A percentile compares a stretch with the other conserved stretches of the same genome.
Conservation (phyloP, 2,888 invertebrate species). For the Strigamia maritima region DNA sequence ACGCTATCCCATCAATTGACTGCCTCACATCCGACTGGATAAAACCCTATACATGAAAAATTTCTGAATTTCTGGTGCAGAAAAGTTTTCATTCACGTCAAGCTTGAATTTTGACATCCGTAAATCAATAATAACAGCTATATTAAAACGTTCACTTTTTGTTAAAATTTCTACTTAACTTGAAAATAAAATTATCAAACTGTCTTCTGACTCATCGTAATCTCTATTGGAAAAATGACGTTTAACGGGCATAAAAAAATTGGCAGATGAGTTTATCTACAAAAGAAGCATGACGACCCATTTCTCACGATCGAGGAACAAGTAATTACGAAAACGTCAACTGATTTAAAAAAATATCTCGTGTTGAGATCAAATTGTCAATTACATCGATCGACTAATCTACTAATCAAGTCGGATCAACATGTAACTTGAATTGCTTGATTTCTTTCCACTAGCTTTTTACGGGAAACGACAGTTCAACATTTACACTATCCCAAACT, state of each 20-base stretch:
- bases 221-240: background rate
- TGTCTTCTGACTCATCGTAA: background rate
- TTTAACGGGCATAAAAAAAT: background rate
- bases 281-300: slow-evolving; percentile 5
- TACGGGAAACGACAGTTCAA: background rate
- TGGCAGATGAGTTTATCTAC: slow-evolving; percentile 22
- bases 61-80: background rate
- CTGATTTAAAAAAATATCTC: slow-evolving; percentile 17
- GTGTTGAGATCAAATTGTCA: slow-evolving; percentile 15
- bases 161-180: background rate
- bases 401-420: background rate
- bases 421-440: background rate
- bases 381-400: slow-evolving; percentile 13
- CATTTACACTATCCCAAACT: slow-evolving; percentile 24
- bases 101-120: background rate
- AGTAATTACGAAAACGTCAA: slow-evolving; percentile 27
- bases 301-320: background rate
- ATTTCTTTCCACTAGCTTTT: background rate
- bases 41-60: background rate
- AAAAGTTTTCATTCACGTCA: background rate
- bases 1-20: slow-evolving; percentile 24
- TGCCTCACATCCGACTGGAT: slow-evolving; percentile 7
- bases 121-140: background rate
- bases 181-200: background rate
- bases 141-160: background rate